Evolutionary conservation across 2,888 invertebrate species (phyloP).

Genomic region (Rhorus exstirpatorius): DNA sequence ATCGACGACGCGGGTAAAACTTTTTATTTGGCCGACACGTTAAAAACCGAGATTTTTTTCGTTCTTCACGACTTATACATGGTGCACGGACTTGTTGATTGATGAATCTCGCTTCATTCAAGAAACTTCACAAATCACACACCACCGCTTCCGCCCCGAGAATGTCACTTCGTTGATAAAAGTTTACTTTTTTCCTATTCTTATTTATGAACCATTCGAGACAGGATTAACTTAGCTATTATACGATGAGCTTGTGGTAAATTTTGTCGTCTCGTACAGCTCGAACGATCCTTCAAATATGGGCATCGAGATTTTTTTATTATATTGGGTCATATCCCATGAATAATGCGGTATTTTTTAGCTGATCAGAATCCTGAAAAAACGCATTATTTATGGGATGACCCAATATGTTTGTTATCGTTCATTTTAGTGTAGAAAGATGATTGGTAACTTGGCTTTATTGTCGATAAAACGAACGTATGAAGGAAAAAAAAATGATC

Average conservation of each 20-base stretch:
- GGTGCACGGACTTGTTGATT: slow-evolving; percentile 70
- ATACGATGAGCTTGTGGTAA: neutral
- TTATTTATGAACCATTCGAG: neutral
- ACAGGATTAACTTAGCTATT: too few species aligned
- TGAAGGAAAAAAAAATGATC: neutral
- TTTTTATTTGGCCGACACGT: slow-evolving; percentile 38
- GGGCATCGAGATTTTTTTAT: too few species aligned
- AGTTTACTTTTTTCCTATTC: neutral
- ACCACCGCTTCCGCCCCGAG: neutral
- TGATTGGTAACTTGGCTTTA: too few species aligned
- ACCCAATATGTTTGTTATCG: too few species aligned
- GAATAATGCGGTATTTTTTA: too few species aligned
- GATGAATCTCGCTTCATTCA: slow-evolving; percentile 29
- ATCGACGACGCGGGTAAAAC: slow-evolving; percentile 47
- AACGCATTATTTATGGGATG: too few species aligned
- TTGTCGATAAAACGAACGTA: too few species aligned
- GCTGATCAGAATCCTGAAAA: too few species aligned
- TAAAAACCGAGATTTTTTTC: neutral
- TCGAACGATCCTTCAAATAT: too few species aligned
- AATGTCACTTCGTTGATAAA: neutral
- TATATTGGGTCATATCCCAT: too few species aligned
- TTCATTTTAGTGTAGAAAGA: too few species aligned
- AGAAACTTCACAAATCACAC: neutral
- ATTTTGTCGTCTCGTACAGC: neutral
- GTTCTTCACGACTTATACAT: slow-evolving; percentile 59